A percentile compares a stretch with the other conserved stretches of the same genome.
Conservation (phyloP, 1,140 invertebrate genomes). For the Lasioglossum baleicum region DNA sequence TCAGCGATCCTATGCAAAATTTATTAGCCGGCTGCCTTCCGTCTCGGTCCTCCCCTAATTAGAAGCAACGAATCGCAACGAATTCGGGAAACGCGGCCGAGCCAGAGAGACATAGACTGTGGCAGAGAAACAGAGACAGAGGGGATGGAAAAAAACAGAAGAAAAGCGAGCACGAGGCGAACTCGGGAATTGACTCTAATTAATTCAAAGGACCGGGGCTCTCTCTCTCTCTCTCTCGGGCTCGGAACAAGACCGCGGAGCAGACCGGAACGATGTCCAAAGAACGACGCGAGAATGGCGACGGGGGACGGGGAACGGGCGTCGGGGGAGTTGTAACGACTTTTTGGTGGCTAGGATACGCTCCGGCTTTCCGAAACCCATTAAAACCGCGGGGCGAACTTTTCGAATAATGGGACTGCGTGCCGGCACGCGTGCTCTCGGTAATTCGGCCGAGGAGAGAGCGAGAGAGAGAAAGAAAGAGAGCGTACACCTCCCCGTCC, state of each 20-base stretch:
- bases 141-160: slow-evolving; percentile 12
- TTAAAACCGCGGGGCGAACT: slow-evolving; percentile 72
- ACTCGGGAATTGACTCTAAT: slow-evolving; percentile 45
- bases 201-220: slow-evolving; percentile 65
- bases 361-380: slow-evolving; percentile 69
- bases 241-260: slow-evolving; percentile 8
- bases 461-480: too few species aligned
- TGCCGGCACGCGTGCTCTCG: slow-evolving; percentile 58
- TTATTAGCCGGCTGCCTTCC: too few species aligned
- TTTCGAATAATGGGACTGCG: slow-evolving; percentile 74
- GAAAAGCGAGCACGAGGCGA: slow-evolving; percentile 64
- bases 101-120: background rate
- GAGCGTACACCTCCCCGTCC: too few species aligned
- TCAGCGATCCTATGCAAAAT: too few species aligned
- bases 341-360: slow-evolving; percentile 70
- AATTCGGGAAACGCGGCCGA: slow-evolving; percentile 29
- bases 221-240: background rate
- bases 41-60: background rate
- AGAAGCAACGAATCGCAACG: too few species aligned
- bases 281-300: slow-evolving; percentile 22
- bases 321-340: slow-evolving; percentile 70
- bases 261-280: slow-evolving; percentile 3
- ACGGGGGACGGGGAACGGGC: slow-evolving; percentile 3
- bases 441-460: slow-evolving; percentile 67
- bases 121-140: background rate